Evolutionary conservation across 2,113 vertebrate species (phyloP).

Genomic region (Delphinapterus leucas): DNA sequence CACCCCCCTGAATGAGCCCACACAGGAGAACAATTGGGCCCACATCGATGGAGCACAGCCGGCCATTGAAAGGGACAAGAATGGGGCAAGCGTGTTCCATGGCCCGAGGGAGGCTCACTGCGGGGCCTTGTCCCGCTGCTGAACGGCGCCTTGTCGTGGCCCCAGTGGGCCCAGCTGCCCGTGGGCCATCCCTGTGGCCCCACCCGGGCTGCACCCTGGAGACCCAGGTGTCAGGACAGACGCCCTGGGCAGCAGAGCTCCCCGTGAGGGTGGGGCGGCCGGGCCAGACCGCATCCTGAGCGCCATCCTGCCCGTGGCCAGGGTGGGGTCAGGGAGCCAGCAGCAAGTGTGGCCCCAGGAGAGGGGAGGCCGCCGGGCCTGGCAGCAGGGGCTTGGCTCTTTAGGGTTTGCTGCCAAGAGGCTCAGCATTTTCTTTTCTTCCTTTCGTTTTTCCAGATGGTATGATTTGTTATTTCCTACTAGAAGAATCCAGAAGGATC

Average conservation of each 20-base stretch:
- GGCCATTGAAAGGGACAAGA: constrained; percentile 50
- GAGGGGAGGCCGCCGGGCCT: not conserved
- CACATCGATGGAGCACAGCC: constrained; percentile 33
- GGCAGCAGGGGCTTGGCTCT: accelerated
- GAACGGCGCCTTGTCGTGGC: constrained; percentile 58
- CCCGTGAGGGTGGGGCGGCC: accelerated
- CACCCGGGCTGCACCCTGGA: not conserved
- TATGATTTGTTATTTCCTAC: not conserved
- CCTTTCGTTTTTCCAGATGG: not conserved
- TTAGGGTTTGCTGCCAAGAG: not conserved
- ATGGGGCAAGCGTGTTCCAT: constrained; percentile 52
- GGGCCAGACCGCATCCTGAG: not conserved
- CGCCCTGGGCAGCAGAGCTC: not conserved
- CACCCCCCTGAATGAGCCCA: not conserved
- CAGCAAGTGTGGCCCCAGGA: accelerated
- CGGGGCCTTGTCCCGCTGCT: constrained; percentile 1
- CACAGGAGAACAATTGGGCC: constrained; percentile 24
- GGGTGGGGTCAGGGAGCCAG: accelerated
- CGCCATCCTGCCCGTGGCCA: accelerated
- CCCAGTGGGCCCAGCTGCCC: not conserved
- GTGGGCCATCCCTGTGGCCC: not conserved
- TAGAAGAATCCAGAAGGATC: not conserved
- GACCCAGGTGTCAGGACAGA: not conserved
- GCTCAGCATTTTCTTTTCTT: not conserved
- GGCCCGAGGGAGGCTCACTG: constrained; percentile 15